Base-by-base conservation (phyloP, 2,888 invertebrate species). In the Corbicula japonica region DNA sequence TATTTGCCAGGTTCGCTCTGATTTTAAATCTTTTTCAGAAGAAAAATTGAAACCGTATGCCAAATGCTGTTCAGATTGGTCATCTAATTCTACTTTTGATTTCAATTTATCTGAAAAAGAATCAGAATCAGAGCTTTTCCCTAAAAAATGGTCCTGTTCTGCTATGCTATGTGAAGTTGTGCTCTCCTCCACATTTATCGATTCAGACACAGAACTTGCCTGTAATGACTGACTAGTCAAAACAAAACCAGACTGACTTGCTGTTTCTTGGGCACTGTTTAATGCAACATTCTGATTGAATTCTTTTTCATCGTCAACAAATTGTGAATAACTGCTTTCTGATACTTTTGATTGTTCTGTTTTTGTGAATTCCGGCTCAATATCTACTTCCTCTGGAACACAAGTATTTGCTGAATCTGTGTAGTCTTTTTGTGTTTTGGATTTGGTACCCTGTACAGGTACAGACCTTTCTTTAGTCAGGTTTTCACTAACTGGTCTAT, bases 381-480 rank as follows among this genome's bases (percentile, higher is more conserved):
- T 61, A 65, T 84, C 92, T 21, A 93, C 93, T 76, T 92, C 93
- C 12, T 92, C 91, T 28, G 91, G 95, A 34, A 83, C 72, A 61
- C 84, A 87, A 23, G 85, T 87, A 12, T 66, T 71, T 15, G 77
- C 83, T 70, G 69, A 61, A 56, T 83, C 85, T 44, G 75, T 75
- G 52, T 44, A 46, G 46, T 83, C 76, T 44, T 62, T 60, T 34
- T 46, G 32, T 10, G 23, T 15, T 18, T n/a, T 30, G 26, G 26
- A 52, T 54, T 46, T 41, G 23, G 18, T 38, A 23, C 46, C 41
- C 52, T 23, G 6, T 18, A 41, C 26, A 2, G 26, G 18, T 3
- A n/a, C 70, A 46, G 75, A 62, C 21, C 80, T 96, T 88, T 96
- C 97, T 72, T 86, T 86, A 21, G 46, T 69, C 54, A 77, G 48